Percentiles rank a stretch among this genome's conserved stretches.
Conservation (phyloP, 2,888 invertebrate genomes). For the Drosophila helvetica region DNA sequence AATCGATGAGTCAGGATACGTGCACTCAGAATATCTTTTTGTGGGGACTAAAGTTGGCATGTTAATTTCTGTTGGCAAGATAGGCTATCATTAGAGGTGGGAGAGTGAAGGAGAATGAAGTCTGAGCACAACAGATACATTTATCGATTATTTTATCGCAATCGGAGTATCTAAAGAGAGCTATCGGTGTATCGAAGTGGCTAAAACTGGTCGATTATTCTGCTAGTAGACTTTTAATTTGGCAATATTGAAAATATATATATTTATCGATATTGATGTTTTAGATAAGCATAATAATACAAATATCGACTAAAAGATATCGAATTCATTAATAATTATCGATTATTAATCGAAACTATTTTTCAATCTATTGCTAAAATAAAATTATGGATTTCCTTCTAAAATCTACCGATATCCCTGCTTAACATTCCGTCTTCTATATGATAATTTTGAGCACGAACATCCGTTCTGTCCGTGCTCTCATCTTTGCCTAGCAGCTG, state of each 20-base stretch:
- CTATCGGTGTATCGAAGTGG: background rate
- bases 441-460: conserved; percentile 8
- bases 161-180: background rate
- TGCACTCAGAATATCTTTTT: conserved; percentile 46
- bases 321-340: no score
- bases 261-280: no score
- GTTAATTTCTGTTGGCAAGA: background rate
- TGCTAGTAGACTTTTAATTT: no score
- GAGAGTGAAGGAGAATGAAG: background rate
- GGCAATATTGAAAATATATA: no score
- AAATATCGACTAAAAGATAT: no score
- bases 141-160: background rate
- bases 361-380: no score
- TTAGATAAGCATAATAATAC: no score
- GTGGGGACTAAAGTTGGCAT: background rate
- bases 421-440: background rate
- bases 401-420: background rate
- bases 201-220: no score
- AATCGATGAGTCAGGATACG: conserved; percentile 53
- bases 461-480: background rate
- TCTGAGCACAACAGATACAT: background rate
- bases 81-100: conserved; percentile 7
- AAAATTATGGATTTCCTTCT: no score
- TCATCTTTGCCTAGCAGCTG: conserved; percentile 4
- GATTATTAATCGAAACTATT: no score